Percentiles rank a stretch among this genome's conserved stretches.
These are phyloP conservation scores for Oreohelix idahoensis DNA, from an alignment of 1,140 invertebrate species.

Conservation along the genomic window DNA sequence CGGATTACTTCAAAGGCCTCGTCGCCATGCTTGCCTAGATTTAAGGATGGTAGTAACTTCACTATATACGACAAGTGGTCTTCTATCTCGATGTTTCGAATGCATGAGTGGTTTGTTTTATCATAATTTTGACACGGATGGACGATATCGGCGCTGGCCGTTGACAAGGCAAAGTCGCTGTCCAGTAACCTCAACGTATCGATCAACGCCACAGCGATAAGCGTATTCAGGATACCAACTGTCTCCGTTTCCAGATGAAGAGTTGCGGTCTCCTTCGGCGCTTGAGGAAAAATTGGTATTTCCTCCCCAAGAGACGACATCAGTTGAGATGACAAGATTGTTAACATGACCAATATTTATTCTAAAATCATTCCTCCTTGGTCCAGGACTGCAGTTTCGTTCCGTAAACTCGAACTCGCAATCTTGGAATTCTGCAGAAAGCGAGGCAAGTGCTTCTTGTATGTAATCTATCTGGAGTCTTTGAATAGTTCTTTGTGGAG, in stretches of 20 bases:
- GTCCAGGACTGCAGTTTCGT: background rate
- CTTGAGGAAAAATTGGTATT: constrained; percentile 17
- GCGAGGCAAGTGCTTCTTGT: background rate
- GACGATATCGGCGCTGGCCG: background rate
- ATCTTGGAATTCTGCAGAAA: background rate
- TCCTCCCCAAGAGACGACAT: too few relatives aligned
- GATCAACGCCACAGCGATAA: constrained; percentile 13
- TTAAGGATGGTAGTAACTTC: background rate
- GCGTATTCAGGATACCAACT: constrained; percentile 5
- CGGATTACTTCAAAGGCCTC: background rate
- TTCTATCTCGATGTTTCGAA: background rate
- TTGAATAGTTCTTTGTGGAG: background rate
- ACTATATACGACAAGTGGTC: background rate
- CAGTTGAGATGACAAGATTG: background rate
- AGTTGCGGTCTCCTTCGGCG: constrained; percentile 14
- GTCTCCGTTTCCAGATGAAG: constrained; percentile 13
- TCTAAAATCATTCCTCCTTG: too few relatives aligned
- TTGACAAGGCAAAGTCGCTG: background rate
- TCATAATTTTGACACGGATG: background rate
- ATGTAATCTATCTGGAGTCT: background rate
- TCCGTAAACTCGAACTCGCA: background rate
- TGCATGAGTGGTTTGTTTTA: background rate
- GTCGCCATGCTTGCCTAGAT: background rate
- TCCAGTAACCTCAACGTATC: constrained; percentile 12
- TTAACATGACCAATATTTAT: background rate